These are phyloP conservation scores for Salvelinus alpinus DNA, from an alignment of 2,113 vertebrate genomes.

Conservation along the genomic window DNA sequence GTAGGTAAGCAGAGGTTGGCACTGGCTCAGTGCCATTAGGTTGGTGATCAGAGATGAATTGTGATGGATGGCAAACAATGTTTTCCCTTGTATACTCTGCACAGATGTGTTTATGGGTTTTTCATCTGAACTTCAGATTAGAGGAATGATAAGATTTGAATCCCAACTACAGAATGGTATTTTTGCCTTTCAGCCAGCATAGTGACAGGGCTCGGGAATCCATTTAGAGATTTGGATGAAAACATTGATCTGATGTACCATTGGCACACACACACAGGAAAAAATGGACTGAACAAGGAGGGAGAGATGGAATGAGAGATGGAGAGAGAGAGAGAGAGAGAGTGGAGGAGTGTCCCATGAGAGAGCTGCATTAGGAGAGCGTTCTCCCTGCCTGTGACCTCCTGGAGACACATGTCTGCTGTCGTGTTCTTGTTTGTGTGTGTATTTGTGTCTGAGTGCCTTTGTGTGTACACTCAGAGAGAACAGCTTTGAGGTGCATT, in stretches of 20 bases:
- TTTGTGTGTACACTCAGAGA: background rate
- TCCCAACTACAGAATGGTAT: background rate
- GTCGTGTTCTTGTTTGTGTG: background rate
- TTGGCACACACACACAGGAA: conserved; percentile 5
- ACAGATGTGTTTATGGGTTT: background rate
- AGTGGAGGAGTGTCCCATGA: conserved; percentile 28
- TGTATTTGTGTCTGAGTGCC: background rate
- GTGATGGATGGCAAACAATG: too few species aligned
- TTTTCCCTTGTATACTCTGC: background rate
- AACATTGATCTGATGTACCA: background rate
- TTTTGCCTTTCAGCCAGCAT: background rate
- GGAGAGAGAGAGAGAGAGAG: conserved; percentile 23
- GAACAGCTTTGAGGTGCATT: background rate
- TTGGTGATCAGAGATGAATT: background rate
- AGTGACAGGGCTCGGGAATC: background rate
- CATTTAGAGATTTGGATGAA: background rate
- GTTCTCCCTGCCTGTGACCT: conserved; percentile 31
- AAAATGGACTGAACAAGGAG: conserved; percentile 33
- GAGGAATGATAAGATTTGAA: background rate
- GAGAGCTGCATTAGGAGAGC: conserved; percentile 11
- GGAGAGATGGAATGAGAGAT: conserved; percentile 32
- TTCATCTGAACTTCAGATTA: background rate
- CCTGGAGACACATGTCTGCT: conserved; percentile 14
- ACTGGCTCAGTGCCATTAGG: background rate
- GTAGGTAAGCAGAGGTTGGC: background rate